phyloP scores from a whole-genome alignment of 2,797 vertebrate genomes.

The Coendou prehensilis region DNA sequence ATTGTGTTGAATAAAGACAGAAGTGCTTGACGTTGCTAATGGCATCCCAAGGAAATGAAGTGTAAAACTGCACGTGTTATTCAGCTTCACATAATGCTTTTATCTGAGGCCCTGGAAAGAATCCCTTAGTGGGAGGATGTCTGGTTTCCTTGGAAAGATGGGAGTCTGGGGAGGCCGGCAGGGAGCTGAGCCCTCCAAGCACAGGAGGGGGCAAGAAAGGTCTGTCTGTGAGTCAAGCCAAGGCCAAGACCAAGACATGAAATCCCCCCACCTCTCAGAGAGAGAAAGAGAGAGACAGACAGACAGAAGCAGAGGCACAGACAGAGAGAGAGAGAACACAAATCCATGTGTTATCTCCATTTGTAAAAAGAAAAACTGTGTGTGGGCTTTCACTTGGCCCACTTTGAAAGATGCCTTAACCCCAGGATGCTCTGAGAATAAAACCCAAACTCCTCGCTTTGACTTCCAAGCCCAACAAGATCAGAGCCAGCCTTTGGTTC shows the following conservation, averaged over 20 bases:
- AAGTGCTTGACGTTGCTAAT: constrained; percentile 80
- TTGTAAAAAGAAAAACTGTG: not conserved
- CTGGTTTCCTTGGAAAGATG: constrained; percentile 80
- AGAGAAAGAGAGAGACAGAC: not conserved
- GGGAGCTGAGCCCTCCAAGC: fast-evolving
- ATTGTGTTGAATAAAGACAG: constrained; percentile 82
- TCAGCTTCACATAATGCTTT: constrained; percentile 80
- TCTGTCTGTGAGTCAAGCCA: not conserved
- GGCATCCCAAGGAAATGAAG: constrained; percentile 82
- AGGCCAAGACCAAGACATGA: not conserved
- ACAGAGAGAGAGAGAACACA: not conserved
- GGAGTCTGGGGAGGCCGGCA: constrained; percentile 53
- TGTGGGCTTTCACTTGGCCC: constrained; percentile 13
- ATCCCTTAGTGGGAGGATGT: constrained; percentile 68
- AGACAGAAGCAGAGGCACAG: not conserved
- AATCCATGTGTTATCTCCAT: not conserved
- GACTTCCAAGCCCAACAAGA: not conserved
- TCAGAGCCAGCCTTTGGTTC: not conserved
- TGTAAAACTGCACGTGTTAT: constrained; percentile 78
- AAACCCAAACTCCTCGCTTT: not conserved
- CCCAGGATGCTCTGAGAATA: not conserved
- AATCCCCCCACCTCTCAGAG: not conserved
- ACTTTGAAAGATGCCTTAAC: not conserved
- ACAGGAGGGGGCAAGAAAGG: not conserved
- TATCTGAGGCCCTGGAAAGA: constrained; percentile 81